A percentile compares a stretch with the other conserved stretches of the same genome.
Conservation (phyloP, 2,113 vertebrate genomes). For the Petromus typicus region DNA sequence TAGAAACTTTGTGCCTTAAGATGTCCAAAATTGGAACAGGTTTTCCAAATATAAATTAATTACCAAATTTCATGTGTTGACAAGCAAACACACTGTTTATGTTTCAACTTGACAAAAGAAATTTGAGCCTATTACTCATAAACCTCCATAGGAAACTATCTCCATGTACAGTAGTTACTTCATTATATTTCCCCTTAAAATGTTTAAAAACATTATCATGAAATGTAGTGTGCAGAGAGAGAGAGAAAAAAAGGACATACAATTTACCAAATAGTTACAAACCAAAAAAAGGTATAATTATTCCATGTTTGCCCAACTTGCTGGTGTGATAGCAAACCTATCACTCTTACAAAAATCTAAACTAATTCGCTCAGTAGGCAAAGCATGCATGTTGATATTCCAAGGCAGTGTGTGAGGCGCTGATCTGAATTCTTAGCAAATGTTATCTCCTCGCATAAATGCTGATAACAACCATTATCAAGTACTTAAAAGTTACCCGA, state of each 20-base stretch:
- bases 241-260: not conserved
- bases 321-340: not conserved
- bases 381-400: not conserved
- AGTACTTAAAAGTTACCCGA: constrained; percentile 63
- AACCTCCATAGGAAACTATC: constrained; percentile 64
- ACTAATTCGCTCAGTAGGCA: not conserved
- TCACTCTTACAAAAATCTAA: not conserved
- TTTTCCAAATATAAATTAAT: constrained; percentile 76
- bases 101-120: constrained; percentile 69
- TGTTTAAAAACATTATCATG: constrained; percentile 54
- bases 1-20: constrained; percentile 44
- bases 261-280: not conserved
- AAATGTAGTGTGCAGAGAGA: constrained; percentile 13
- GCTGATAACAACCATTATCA: not conserved
- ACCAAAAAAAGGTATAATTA: not conserved
- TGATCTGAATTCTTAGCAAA: not conserved
- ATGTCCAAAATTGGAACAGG: constrained; percentile 35
- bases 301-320: not conserved
- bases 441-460: not conserved
- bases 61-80: constrained; percentile 75
- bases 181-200: not conserved
- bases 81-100: constrained; percentile 76
- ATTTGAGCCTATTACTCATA: constrained; percentile 59
- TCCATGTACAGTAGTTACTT: constrained; percentile 34
- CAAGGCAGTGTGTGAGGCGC: not conserved